Percentiles rank a stretch among this genome's conserved stretches.
Evolutionary conservation across 1,140 invertebrate species (phyloP).

Genomic region (Drosophila aff.): DNA sequence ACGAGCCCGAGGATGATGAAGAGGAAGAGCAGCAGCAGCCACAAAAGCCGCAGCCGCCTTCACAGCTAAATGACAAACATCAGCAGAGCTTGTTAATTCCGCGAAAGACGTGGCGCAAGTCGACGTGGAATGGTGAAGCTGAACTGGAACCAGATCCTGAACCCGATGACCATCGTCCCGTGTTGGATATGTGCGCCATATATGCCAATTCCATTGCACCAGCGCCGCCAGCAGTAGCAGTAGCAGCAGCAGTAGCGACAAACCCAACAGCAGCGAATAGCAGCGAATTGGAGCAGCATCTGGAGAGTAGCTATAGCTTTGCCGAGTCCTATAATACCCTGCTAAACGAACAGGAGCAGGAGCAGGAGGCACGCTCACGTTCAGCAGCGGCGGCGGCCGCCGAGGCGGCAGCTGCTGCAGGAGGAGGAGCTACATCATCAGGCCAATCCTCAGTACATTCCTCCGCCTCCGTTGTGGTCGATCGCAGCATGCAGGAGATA

Average conservation of each 20-base stretch:
- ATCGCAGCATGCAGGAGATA: constrained; percentile 66
- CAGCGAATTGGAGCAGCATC: constrained; percentile 36
- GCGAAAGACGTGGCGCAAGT: constrained; percentile 59
- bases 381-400: constrained; percentile 14
- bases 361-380: constrained; percentile 28
- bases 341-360: constrained; percentile 57
- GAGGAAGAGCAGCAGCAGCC: constrained; percentile 1
- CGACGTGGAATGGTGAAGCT: constrained; percentile 22
- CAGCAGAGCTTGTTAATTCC: constrained; percentile 21
- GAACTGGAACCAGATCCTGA: constrained; percentile 30
- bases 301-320: constrained; percentile 72
- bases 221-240: neutral
- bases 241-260: neutral
- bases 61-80: neutral
- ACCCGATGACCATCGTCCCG: constrained; percentile 1
- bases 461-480: constrained; percentile 30
- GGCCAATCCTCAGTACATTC: constrained; percentile 10
- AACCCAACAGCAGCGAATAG: neutral
- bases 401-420: neutral
- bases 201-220: constrained; percentile 18
- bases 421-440: constrained; percentile 2
- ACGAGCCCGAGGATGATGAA: constrained; percentile 23
- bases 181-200: constrained; percentile 30
- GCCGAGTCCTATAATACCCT: constrained; percentile 81
- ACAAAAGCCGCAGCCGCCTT: neutral